These are phyloP conservation scores for Rugalucina vietnamica DNA, from an alignment of 2,888 invertebrate genomes.

Conservation along the genomic window DNA sequence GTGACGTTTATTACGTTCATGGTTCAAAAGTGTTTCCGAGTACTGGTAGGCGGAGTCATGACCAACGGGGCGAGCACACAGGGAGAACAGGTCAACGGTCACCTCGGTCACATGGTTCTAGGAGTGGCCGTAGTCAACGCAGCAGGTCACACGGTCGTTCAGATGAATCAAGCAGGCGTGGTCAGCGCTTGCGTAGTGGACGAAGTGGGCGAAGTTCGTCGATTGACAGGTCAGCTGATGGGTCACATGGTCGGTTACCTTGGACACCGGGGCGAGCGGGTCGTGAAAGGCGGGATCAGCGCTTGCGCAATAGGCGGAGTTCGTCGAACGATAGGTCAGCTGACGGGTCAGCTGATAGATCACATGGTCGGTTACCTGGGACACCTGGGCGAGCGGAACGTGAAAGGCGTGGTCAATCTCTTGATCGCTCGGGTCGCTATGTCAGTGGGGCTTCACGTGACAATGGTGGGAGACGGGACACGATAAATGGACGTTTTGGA, in stretches of 20 bases:
- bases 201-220: not conserved
- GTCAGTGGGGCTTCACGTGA: not conserved
- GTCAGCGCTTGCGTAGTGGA: not conserved
- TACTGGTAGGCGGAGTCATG: not conserved
- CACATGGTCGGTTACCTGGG: not conserved
- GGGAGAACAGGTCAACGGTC: too few species aligned
- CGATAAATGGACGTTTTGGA: not conserved
- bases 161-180: not conserved
- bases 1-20: not conserved
- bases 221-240: not conserved
- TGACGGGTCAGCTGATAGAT: not conserved
- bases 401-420: not conserved
- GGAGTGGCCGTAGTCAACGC: not conserved
- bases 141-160: not conserved
- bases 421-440: not conserved
- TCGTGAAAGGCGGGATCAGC: too few species aligned
- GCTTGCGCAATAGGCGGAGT: not conserved
- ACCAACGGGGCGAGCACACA: not conserved
- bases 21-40: constrained; percentile 1
- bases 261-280: not conserved
- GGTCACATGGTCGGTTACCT: not conserved
- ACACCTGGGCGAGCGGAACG: not conserved
- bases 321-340: not conserved
- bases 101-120: not conserved
- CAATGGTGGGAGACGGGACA: not conserved